These are phyloP conservation scores for Rhyacophila evoluta DNA, from an alignment of 2,888 invertebrate species.

Conservation along the genomic window DNA sequence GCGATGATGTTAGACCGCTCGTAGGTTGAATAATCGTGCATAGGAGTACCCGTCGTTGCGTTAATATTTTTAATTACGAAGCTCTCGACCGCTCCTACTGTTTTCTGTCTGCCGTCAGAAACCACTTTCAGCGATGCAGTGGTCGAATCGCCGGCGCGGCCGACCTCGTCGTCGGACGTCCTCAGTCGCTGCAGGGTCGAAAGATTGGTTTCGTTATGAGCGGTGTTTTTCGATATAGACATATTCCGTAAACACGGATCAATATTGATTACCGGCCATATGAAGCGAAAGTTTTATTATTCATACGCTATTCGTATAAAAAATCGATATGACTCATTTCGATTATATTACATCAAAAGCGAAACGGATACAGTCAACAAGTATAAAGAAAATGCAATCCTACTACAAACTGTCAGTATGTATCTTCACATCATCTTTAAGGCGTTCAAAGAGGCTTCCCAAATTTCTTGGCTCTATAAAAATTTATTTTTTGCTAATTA, in stretches of 20 bases:
- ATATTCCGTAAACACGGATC: constrained; percentile 32
- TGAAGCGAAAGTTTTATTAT: neutral
- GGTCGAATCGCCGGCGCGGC: constrained; percentile 67
- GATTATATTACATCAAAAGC: neutral
- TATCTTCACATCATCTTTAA: neutral
- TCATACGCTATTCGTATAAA: neutral
- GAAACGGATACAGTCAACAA: neutral
- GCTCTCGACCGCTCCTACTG: constrained; percentile 76
- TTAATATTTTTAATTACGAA: constrained; percentile 71
- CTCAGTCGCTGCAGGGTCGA: constrained; percentile 69
- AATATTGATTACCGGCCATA: neutral
- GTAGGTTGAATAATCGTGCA: constrained; percentile 69
- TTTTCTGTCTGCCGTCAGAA: constrained; percentile 66
- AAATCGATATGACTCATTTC: constrained; percentile 23
- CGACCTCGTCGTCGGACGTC: constrained; percentile 67
- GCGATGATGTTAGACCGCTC: constrained; percentile 82
- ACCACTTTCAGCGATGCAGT: constrained; percentile 62
- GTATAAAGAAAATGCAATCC: constrained; percentile 23
- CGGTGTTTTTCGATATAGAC: constrained; percentile 43
- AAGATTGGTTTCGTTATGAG: constrained; percentile 60
- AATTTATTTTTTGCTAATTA: neutral
- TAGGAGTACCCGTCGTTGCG: constrained; percentile 58
- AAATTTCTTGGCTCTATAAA: neutral
- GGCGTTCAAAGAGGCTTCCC: neutral
- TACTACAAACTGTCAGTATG: constrained; percentile 13